phyloP scores from a whole-genome alignment of 2,888 invertebrate genomes.

The Itoplectis maculator region DNA sequence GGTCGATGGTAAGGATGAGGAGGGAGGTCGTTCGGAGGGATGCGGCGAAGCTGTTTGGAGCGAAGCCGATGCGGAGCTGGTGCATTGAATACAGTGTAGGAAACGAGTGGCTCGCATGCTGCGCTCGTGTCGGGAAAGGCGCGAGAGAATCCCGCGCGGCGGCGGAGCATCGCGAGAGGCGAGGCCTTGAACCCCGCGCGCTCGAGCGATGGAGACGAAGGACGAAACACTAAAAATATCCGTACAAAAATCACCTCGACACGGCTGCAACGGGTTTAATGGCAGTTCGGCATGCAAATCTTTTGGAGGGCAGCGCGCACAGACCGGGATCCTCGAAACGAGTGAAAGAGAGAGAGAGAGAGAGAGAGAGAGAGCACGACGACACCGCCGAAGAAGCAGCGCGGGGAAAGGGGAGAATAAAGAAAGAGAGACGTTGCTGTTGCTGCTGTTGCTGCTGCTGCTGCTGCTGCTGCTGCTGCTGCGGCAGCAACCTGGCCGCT shows the following conservation, averaged over 20 bases:
- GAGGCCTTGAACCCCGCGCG: conserved; percentile 79
- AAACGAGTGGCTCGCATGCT: conserved; percentile 53
- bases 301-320: conserved; percentile 71
- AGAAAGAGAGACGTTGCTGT: conserved; percentile 20
- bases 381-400: background rate
- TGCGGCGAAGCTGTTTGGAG: conserved; percentile 9
- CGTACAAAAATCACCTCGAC: conserved; percentile 77
- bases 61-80: conserved; percentile 17
- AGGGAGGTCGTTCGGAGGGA: background rate
- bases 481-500: conserved; percentile 54
- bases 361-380: too few relatives aligned
- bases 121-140: conserved; percentile 63
- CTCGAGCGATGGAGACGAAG: conserved; percentile 77
- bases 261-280: conserved; percentile 77
- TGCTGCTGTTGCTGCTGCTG: too few relatives aligned
- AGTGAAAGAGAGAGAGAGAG: conserved; percentile 12
- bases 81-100: conserved; percentile 52
- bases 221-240: conserved; percentile 81
- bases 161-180: conserved; percentile 68
- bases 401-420: background rate
- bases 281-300: conserved; percentile 77
- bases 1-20: background rate
- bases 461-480: conserved; percentile 29
- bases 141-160: conserved; percentile 64
- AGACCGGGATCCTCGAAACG: conserved; percentile 59